Base-by-base conservation (phyloP, 1,140 invertebrate species). In the Lethocerus indicus region DNA sequence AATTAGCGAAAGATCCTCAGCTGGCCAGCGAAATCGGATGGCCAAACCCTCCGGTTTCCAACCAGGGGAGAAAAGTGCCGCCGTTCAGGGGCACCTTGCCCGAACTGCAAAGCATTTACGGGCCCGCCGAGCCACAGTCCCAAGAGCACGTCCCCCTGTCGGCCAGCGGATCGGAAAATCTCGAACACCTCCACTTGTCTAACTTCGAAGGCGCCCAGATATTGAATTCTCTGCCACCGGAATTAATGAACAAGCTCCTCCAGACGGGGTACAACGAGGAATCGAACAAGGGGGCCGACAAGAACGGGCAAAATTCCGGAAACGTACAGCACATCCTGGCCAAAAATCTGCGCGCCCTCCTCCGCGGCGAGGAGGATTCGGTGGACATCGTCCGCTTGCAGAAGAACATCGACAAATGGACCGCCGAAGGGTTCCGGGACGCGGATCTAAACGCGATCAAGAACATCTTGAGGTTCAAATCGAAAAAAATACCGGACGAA, bases 331-430 rank as follows among this genome's bases (percentile, higher is more conserved):
- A 68, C 51, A 62, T 66, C 13, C 54, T 67, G 6, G 60, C 61
- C 36, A 50, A 61, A 35, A 66, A 65, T 54, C 50, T 63, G 9
- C 54, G 59, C 41, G 61, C 59, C 25, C 50, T 60, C 44, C 60
- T 62, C 1, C 59, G 59, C 26, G 59, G 57, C 4, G 63, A 62
- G 49, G 56, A 62, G 23, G 61, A 63, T 12, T 72, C 73, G 0
- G 79, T 82, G 56, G 80, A 84, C 58, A 71, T 81, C 16, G 71
- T 75, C 23, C 76, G 76, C 58, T 61, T 86, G 41, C 82, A 86
- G 59, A 81, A 83, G 56, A 84, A 83, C 55, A 87, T 87, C 32
- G 83, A 87, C 58, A 79, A 81, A 28, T 87, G 83, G 83, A 86
- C 82, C 1, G 79, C 81, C 56, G 79, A 84, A 67, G 79, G 81